phyloP scores from a whole-genome alignment of 2,888 invertebrate genomes.

The Meiosimyza decipiens region DNA sequence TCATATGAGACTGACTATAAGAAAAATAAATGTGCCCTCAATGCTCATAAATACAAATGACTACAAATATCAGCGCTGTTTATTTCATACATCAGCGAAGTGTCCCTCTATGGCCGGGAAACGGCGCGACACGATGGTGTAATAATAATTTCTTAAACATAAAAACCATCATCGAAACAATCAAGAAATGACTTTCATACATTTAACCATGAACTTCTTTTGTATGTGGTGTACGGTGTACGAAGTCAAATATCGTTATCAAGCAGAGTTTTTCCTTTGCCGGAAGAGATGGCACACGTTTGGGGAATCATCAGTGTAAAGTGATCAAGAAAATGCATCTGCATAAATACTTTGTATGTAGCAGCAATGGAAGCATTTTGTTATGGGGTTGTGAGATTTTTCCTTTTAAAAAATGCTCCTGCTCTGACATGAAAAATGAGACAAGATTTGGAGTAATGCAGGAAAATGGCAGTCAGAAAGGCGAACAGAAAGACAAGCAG shows the following conservation, averaged over 20 bases:
- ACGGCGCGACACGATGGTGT: background rate
- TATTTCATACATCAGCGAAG: background rate
- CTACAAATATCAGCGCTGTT: conserved; percentile 22
- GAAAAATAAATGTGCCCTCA: background rate
- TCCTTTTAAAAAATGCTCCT: background rate
- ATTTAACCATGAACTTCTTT: conserved; percentile 3
- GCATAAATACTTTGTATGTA: conserved; percentile 1
- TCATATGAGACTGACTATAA: background rate
- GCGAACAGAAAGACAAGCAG: no score
- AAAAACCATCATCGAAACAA: conserved; percentile 22
- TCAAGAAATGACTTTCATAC: conserved; percentile 22
- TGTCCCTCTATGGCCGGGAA: background rate
- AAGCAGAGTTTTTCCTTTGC: background rate
- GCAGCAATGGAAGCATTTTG: background rate
- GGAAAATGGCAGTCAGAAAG: background rate
- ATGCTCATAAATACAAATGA: conserved; percentile 30
- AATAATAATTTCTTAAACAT: conserved; percentile 25
- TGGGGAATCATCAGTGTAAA: background rate
- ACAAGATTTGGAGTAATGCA: background rate
- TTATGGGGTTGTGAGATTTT: conserved; percentile 1
- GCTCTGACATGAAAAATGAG: conserved; percentile 11
- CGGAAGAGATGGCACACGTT: background rate
- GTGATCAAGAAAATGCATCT: conserved; percentile 16
- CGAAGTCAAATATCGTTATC: background rate
- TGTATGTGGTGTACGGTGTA: background rate